Evolutionary conservation across 2,888 invertebrate genomes (phyloP), one percentile per base, ranked within the genome.

Genomic region (Drosophila formosana): DNA sequence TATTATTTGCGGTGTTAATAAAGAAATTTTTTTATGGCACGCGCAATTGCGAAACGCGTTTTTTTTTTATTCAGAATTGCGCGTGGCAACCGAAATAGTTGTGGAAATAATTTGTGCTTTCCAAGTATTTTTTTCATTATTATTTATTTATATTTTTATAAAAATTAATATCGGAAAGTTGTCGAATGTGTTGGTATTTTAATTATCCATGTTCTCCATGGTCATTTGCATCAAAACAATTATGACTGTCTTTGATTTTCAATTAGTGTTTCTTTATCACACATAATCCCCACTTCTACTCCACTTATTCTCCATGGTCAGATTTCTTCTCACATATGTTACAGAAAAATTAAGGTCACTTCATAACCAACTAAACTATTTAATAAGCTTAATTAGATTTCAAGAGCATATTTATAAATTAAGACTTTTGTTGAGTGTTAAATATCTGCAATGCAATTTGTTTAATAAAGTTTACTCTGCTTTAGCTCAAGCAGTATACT

Each of bases 1-100:
- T 51, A 51, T 11, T 30, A 55, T 51, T 6, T 37, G n/a, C 34
- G 47, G 72, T 74, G 74, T 74, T 63, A 67, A 72, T 81, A 81
- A 78, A 72, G 60, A 73, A 66, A 77, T 70, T 66, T n/a, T 28
- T 51, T 46, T 58, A 57, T 50, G 72, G 45, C 66, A 41, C 25
- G 57, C 65, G 55, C 53, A 46, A 25, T 4, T 13, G 0, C 18
- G 39, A 13, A 6, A 41, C 3, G 18, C 25, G 41, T n/a, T 2
- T 11, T 28, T 46, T 56, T 41, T 39, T 52, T 11, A 53, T 32
- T 26, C 25, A 23, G 13, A 41, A 25, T 11, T n/a, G 51, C 61
- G 61, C 50, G 37, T 61, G 74, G 56, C 56, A 41, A 8, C 55
- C 30, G n/a, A 45, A 60, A 51, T 53, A 61, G 73, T 49, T 49